These are phyloP conservation scores for Sturnus vulgaris DNA, from an alignment of 2,113 vertebrate genomes.

Conservation along the genomic window DNA sequence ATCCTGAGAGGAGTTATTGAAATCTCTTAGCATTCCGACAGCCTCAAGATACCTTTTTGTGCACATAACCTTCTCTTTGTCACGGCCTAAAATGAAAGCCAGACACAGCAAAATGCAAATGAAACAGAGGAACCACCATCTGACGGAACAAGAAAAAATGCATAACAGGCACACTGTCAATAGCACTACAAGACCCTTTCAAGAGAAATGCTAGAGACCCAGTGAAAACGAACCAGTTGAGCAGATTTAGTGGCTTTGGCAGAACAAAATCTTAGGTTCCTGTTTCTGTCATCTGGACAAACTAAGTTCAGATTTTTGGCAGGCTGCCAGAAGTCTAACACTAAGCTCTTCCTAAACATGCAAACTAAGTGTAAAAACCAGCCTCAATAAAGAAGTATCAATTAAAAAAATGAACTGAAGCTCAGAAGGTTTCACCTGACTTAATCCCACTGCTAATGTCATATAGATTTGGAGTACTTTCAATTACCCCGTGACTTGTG, in stretches of 20 bases:
- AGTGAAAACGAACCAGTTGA: background rate
- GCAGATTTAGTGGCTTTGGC: background rate
- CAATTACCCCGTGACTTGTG: background rate
- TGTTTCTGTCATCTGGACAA: background rate
- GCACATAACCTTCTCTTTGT: constrained; percentile 78
- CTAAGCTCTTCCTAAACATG: background rate
- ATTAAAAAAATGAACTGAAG: background rate
- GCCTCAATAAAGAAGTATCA: background rate
- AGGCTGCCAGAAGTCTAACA: background rate
- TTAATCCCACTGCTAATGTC: background rate
- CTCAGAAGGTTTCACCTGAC: background rate
- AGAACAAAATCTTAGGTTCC: background rate
- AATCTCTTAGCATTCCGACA: constrained; percentile 90
- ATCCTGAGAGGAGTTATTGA: constrained; percentile 82
- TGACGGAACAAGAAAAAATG: background rate
- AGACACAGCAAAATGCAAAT: background rate
- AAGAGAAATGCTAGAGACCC: background rate
- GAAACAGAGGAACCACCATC: background rate
- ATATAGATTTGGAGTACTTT: background rate
- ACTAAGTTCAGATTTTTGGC: background rate
- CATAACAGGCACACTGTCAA: fast-evolving
- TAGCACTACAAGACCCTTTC: background rate
- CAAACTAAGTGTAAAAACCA: background rate
- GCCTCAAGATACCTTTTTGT: constrained; percentile 86
- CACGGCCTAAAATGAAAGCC: constrained; percentile 77